Evolutionary conservation across 2,113 vertebrate species (phyloP), one percentile per base, ranked within the genome.

Genomic region (Sitta europaea): DNA sequence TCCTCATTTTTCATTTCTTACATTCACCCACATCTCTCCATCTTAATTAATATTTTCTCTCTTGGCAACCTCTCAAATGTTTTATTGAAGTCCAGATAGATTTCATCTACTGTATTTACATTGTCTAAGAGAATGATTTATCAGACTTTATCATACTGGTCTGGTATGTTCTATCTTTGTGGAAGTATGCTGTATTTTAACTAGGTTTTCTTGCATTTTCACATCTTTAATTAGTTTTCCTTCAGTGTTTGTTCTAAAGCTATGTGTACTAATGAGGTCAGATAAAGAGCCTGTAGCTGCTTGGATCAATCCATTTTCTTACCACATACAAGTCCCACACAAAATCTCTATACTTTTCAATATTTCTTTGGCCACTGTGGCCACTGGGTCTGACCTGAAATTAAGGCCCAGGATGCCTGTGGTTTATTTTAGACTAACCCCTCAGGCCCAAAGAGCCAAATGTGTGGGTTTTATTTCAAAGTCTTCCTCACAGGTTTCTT

Each of bases 41-140:
- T 95, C 88, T 94, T 95, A 94, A 94, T 95, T 93, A 96, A 91
- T 90, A 87, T 91, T 90, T 93, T 84, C 81, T 93, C 28, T 0
- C 59, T 70, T 80, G 85, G 55, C 55, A 93, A 66, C 51, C 65
- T 87, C 81, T 94, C 77, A 87, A 74, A 80, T 77, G 59, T 73
- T 77, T 84, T 89, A 80, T 12, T 90, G 68, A 96, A 73, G 81
- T 77, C 88, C 77, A 80, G 54, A 73, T 21, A 93, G 76, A 94
- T 93, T 90, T 87, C 45, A 93, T 95, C 90, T 91, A 61, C 45
- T 5, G 1, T 80, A 73, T 87, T 80, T 73, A 67, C 76, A 87
- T 77, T 93, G 73, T 91, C 48, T 70, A 81, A 91, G 47, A 89
- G 90, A 89, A 70, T 45, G 63, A 80, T 86, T 86, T 91, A 84